phyloP scores from a whole-genome alignment of 30 jellyfish, hydroid and myxozoan species.

The Turritopsis dohrnii region DNA sequence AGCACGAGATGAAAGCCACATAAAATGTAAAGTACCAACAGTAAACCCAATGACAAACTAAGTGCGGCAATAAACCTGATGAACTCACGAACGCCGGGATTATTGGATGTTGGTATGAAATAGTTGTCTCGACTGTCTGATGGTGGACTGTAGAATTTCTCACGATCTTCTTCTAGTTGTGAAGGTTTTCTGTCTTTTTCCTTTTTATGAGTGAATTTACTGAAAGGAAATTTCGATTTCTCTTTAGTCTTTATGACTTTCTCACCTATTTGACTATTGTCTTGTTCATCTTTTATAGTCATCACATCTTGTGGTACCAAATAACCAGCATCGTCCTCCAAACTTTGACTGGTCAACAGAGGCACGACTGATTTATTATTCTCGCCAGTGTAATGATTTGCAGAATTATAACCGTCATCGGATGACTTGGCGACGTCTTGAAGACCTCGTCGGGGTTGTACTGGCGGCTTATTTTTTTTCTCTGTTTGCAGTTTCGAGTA shows the following conservation, averaged over 20 bases:
- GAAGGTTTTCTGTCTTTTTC: slow-evolving; percentile 34
- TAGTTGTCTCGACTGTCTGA: slow-evolving; percentile 59
- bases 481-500: not conserved
- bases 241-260: slow-evolving; percentile 39
- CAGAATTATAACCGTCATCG: slow-evolving; percentile 90
- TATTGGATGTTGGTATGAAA: slow-evolving; percentile 32
- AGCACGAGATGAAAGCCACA: slow-evolving; percentile 36
- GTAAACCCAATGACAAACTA: slow-evolving; percentile 38
- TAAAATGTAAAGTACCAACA: slow-evolving; percentile 37
- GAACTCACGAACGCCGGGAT: slow-evolving; percentile 22
- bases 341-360: not conserved
- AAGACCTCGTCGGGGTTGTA: not conserved
- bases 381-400: slow-evolving; percentile 87
- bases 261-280: slow-evolving; percentile 32
- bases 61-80: slow-evolving; percentile 30
- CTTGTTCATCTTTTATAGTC: no score
- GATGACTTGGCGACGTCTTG: slow-evolving; percentile 42
- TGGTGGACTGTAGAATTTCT: slow-evolving; percentile 44
- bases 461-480: not conserved
- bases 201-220: slow-evolving; percentile 31
- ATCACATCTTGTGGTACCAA: no score
- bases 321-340: slow-evolving; percentile 84
- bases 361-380: slow-evolving; percentile 20
- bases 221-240: not conserved
- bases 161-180: slow-evolving; percentile 24